phyloP scores from a whole-genome alignment of 2,113 vertebrate genomes.

The Ammodytes marinus region DNA sequence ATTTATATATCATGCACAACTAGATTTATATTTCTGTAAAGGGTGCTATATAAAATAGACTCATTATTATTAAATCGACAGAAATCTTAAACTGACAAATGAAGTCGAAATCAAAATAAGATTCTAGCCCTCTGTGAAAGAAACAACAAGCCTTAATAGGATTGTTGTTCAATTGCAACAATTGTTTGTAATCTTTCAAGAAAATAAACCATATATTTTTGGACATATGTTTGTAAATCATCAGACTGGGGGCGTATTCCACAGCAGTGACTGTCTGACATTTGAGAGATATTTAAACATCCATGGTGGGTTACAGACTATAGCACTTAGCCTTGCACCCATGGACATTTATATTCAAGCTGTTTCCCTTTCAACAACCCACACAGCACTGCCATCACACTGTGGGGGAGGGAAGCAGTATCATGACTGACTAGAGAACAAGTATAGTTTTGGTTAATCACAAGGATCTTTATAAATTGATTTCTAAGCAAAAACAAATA shows the following conservation, averaged over 20 bases:
- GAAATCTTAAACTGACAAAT: background rate
- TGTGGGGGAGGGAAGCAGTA: too few relatives aligned
- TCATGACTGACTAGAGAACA: too few relatives aligned
- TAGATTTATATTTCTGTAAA: background rate
- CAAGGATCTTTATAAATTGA: too few relatives aligned
- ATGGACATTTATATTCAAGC: too few relatives aligned
- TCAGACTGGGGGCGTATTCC: too few relatives aligned
- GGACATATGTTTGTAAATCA: background rate
- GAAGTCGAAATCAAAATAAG: background rate
- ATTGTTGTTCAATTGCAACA: too few relatives aligned
- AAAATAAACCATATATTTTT: background rate
- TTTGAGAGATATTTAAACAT: background rate
- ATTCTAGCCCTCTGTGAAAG: background rate
- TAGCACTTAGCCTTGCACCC: too few relatives aligned
- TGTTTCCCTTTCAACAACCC: background rate
- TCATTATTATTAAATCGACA: background rate
- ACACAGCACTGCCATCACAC: background rate
- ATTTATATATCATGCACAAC: slow-evolving; percentile 9
- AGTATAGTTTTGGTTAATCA: too few relatives aligned
- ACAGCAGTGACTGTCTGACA: background rate
- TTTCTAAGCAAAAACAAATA: too few relatives aligned
- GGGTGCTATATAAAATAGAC: too few relatives aligned
- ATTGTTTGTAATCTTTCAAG: background rate
- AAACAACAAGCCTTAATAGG: too few relatives aligned
- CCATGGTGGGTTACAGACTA: background rate